Evolutionary conservation across 2,797 vertebrate species (phyloP), one percentile per base, ranked within the genome.

Genomic region (Anableps anableps): DNA sequence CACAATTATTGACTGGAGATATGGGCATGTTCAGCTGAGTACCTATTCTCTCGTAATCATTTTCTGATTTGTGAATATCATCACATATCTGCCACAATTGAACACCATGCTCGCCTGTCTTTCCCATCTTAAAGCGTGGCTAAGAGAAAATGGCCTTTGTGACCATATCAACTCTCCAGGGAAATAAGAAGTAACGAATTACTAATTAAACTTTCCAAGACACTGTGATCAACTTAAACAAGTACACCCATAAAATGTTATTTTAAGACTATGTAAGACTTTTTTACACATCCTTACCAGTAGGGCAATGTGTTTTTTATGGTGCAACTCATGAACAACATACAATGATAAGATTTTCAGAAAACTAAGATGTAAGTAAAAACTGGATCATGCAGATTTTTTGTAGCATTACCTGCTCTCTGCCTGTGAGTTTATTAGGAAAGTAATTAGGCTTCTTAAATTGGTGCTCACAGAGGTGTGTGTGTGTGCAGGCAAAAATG

Each of bases 391-490:
- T 48, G 14, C 72, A 77, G 82, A 89, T 88, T 88, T 86, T 80
- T 80, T 82, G 55, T 74, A 48, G 79, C 88, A 83, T 91, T 84
- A 89, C 83, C 90, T 88, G 85, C 81, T 91, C 82, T 82, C 81
- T 58, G 62, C 83, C 85, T 78, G 76, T 36, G 90, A 85, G 87
- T 92, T 91, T 88, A 89, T 93, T 91, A 90, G 84, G 80, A 80
- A 88, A 90, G 89, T 88, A 94, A 94, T 95, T 91, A 94, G 73
- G 76, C 84, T 55, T 77, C 75, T 84, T 87, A 91, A 92, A 94
- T 90, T 85, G 82, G 85, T 86, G 85, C 85, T 89, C 79, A 80
- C 83, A 84, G 82, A 91, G 80, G 82, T 83, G 83, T 79, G 70
- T 83, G 84, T 79, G 66, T 78, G 66, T 74, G 83, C 55, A 43